phyloP scores from a whole-genome alignment of 92 coral and sea anemone species.

The Metridium senile region DNA sequence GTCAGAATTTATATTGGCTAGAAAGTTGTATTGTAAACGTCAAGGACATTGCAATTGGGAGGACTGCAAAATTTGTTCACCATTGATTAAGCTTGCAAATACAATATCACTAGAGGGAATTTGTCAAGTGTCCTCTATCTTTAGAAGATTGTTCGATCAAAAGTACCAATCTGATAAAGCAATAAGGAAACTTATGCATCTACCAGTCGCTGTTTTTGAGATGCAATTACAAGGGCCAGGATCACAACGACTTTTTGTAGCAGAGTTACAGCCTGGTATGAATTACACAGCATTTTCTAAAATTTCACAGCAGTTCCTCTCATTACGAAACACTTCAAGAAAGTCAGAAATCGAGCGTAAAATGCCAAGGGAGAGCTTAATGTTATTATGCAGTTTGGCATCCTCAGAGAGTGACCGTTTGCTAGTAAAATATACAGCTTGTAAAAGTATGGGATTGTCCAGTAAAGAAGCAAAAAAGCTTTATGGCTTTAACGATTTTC shows the following conservation, averaged over 20 bases:
- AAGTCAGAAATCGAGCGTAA: constrained; percentile 5
- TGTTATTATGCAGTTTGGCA: constrained; percentile 43
- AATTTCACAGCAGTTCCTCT: constrained; percentile 18
- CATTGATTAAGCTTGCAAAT: constrained; percentile 49
- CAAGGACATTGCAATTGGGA: constrained; percentile 15
- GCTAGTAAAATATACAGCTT: constrained; percentile 41
- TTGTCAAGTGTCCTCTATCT: constrained; percentile 43
- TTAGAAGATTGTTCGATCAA: constrained; percentile 26
- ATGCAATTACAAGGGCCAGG: constrained; percentile 53
- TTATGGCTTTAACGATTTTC: constrained; percentile 49
- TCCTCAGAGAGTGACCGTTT: constrained; percentile 47
- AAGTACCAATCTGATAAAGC: constrained; percentile 60
- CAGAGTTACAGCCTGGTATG: constrained; percentile 41
- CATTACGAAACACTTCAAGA: constrained; percentile 19
- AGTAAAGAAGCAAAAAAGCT: constrained; percentile 37
- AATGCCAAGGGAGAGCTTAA: constrained; percentile 44
- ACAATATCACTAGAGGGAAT: constrained; percentile 37
- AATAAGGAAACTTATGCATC: constrained; percentile 49
- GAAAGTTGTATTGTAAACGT: constrained; percentile 50
- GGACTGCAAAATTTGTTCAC: constrained; percentile 43
- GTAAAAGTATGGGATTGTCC: constrained; percentile 47
- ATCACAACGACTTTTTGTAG: constrained; percentile 54
- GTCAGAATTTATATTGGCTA: constrained; percentile 43
- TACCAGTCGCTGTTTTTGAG: constrained; percentile 53
- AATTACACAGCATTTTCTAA: constrained; percentile 23